Conservation (phyloP, 1,140 invertebrate genomes). For the Heliothis subflexa region DNA sequence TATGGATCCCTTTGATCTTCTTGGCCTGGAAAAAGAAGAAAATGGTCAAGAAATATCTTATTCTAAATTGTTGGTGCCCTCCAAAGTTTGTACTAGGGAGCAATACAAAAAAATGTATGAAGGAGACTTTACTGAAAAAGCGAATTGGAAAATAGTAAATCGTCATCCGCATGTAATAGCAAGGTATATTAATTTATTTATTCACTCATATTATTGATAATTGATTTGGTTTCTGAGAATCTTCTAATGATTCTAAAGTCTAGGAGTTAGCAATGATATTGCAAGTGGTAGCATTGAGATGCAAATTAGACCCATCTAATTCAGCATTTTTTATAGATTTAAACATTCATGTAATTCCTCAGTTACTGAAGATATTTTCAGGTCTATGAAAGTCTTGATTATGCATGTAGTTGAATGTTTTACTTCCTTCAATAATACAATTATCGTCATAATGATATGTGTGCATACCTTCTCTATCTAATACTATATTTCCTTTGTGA, state of each 20-base stretch:
- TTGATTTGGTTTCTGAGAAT: background rate
- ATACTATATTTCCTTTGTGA: background rate
- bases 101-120: slow-evolving; percentile 86
- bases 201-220: background rate
- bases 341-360: slow-evolving; percentile 2
- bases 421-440: slow-evolving; percentile 21
- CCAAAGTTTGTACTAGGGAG: slow-evolving; percentile 87
- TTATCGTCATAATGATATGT: slow-evolving; percentile 6
- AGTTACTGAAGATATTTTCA: background rate
- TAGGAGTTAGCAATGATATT: background rate
- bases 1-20: slow-evolving; percentile 93
- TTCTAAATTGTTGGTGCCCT: slow-evolving; percentile 93
- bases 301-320: slow-evolving; percentile 1
- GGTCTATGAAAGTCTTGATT: slow-evolving; percentile 8
- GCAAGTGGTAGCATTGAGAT: background rate
- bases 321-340: background rate
- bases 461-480: slow-evolving; percentile 16
- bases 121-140: slow-evolving; percentile 86
- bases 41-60: slow-evolving; percentile 96
- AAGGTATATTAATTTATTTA: slow-evolving; percentile 85
- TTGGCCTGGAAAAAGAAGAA: slow-evolving; percentile 93
- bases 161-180: slow-evolving; percentile 88
- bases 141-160: slow-evolving; percentile 77
- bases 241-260: background rate
- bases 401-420: slow-evolving; percentile 55